Evolutionary conservation across 2,888 invertebrate species (phyloP).

Genomic region (Athripsodes cinereus): DNA sequence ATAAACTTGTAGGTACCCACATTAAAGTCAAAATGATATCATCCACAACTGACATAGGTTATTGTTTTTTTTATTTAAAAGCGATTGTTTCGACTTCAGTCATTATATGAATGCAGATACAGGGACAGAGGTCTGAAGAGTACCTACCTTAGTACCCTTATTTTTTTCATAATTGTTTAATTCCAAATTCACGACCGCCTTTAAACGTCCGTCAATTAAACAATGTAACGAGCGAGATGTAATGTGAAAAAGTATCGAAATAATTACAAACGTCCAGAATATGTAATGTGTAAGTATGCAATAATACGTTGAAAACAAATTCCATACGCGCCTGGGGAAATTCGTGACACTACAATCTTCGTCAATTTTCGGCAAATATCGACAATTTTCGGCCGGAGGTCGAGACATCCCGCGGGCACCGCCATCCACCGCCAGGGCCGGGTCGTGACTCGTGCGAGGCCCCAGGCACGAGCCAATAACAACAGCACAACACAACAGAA

Average conservation of each 20-base stretch:
- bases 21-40: too few species aligned
- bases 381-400: conserved; percentile 7
- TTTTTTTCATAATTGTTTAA: too few species aligned
- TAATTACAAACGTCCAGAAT: too few species aligned
- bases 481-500: background rate
- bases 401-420: background rate
- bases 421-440: background rate
- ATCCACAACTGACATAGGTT: too few species aligned
- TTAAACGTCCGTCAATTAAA: too few species aligned
- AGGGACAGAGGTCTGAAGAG: background rate
- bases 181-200: too few species aligned
- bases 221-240: too few species aligned
- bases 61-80: too few species aligned
- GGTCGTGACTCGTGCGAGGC: conserved; percentile 7
- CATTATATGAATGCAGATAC: background rate
- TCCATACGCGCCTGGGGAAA: background rate
- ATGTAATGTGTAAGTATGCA: too few species aligned
- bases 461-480: conserved; percentile 4
- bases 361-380: conserved; percentile 11
- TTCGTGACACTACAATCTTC: conserved; percentile 5
- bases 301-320: background rate
- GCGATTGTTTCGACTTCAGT: too few species aligned
- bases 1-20: too few species aligned
- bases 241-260: too few species aligned
- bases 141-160: background rate